phyloP scores from a whole-genome alignment of 2,113 vertebrate species.

The Monopterus albus region DNA sequence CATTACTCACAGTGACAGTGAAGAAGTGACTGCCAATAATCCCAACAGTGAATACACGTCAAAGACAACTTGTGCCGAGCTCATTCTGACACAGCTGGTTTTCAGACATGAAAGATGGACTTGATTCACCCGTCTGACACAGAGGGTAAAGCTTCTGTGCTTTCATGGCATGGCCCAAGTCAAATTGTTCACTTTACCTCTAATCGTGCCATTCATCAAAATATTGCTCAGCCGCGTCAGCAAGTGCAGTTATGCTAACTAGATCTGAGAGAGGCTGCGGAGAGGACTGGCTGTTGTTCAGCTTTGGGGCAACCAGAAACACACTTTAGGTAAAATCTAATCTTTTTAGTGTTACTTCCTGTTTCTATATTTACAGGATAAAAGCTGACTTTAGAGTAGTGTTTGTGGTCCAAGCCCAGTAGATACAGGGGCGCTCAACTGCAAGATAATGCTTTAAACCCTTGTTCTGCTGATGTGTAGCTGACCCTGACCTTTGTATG shows the following conservation, averaged over 20 bases:
- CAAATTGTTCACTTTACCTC: conserved; percentile 93
- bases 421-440: too few species aligned
- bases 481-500: too few species aligned
- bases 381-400: neutral
- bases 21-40: conserved; percentile 71
- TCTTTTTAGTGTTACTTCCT: too few species aligned
- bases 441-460: neutral
- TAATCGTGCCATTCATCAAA: conserved; percentile 97
- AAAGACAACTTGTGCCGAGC: conserved; percentile 43
- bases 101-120: conserved; percentile 84
- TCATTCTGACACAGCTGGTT: conserved; percentile 30
- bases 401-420: neutral
- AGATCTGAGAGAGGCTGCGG: conserved; percentile 57
- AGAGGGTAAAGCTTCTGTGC: conserved; percentile 83
- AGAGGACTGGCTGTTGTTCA: conserved; percentile 26
- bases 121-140: conserved; percentile 74
- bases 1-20: conserved; percentile 64
- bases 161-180: conserved; percentile 87
- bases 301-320: too few species aligned
- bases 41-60: conserved; percentile 61
- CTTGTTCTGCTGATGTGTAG: too few species aligned
- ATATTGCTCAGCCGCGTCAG: conserved; percentile 87
- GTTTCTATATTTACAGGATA: neutral
- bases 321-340: too few species aligned
- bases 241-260: conserved; percentile 85